Percentiles rank a stretch among this genome's conserved stretches.
These are phyloP conservation scores for Archocentrus centrarchus DNA, from an alignment of 2,113 vertebrate species.

Conservation along the genomic window DNA sequence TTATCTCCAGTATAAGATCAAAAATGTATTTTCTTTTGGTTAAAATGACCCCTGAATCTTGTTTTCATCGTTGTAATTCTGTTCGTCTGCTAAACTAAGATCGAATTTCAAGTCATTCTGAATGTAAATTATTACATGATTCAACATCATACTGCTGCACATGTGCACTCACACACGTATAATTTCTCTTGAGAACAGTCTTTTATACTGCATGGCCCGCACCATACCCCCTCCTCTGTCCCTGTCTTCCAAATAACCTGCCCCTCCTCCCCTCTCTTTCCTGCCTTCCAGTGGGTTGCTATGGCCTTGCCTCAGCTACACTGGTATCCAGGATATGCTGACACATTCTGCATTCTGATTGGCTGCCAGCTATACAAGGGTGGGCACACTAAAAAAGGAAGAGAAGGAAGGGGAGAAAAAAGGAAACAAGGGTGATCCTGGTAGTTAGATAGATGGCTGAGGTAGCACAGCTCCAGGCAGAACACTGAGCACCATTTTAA, in stretches of 20 bases:
- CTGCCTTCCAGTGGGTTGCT: constrained; percentile 60
- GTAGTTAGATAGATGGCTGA: constrained; percentile 70
- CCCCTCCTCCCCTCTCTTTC: constrained; percentile 31
- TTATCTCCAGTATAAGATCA: no score
- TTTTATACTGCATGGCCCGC: constrained; percentile 57
- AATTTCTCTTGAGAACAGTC: background rate
- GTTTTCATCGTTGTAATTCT: no score
- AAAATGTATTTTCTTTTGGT: no score
- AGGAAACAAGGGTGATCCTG: constrained; percentile 59
- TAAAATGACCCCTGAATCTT: no score
- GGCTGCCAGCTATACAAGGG: constrained; percentile 62
- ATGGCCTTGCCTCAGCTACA: constrained; percentile 71
- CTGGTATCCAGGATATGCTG: constrained; percentile 79
- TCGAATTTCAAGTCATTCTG: background rate
- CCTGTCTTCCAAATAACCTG: constrained; percentile 26
- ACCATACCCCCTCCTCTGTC: constrained; percentile 26
- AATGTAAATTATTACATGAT: background rate
- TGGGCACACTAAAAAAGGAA: constrained; percentile 37
- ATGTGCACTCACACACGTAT: background rate
- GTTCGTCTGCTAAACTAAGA: no score
- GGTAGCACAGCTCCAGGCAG: constrained; percentile 59
- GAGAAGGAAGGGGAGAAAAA: constrained; percentile 19
- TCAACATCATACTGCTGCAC: background rate
- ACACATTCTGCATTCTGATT: constrained; percentile 69
- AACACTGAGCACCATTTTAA: constrained; percentile 67